phyloP scores from a whole-genome alignment of 2,113 vertebrate species.

The Micromys minutus region DNA sequence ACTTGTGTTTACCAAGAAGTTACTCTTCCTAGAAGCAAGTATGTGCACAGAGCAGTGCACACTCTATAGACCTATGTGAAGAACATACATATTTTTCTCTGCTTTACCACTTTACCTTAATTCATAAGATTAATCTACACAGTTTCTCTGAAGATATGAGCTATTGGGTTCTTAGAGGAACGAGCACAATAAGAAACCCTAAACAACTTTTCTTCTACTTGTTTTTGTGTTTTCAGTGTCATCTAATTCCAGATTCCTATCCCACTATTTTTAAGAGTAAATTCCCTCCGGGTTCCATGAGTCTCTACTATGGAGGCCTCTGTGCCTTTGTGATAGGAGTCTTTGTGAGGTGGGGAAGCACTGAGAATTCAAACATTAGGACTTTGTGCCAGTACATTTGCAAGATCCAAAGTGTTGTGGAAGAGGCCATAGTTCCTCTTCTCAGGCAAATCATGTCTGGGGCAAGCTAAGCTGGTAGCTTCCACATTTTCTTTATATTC shows the following conservation, averaged over 20 bases:
- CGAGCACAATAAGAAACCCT: not conserved
- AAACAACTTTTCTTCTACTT: constrained; percentile 11
- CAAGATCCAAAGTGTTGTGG: not conserved
- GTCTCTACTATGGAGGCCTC: not conserved
- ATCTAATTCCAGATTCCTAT: not conserved
- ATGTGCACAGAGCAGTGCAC: not conserved
- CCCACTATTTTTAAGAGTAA: not conserved
- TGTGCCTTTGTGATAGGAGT: not conserved
- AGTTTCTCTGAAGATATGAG: not conserved
- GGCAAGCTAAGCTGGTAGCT: not conserved
- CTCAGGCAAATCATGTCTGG: not conserved
- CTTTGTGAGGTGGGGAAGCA: not conserved
- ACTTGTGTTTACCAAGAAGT: not conserved
- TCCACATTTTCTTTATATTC: not conserved
- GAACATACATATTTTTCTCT: not conserved
- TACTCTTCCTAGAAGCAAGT: not conserved
- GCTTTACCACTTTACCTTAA: constrained; percentile 16
- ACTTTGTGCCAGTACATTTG: not conserved
- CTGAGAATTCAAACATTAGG: not conserved
- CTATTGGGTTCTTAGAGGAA: not conserved
- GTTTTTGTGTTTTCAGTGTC: constrained; percentile 5
- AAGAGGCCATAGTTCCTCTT: not conserved
- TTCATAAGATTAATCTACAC: not conserved
- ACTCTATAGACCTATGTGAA: not conserved
- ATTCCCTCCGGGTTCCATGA: not conserved